Evolutionary conservation across 1,140 invertebrate genomes (phyloP), one percentile per base, ranked within the genome.

Genomic region (Coboldia fuscipes): DNA sequence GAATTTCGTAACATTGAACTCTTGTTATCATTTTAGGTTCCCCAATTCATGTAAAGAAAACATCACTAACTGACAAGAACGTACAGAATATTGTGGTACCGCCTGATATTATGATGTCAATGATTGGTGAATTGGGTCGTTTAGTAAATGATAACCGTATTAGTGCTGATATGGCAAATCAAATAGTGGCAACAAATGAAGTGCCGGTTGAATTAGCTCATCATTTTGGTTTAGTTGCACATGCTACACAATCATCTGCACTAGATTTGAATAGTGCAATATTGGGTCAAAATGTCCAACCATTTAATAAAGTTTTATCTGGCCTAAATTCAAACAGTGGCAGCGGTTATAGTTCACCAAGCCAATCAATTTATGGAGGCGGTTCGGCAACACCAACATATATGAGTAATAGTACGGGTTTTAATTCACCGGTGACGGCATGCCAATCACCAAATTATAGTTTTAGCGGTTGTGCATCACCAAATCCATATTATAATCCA

Each of bases 11-110:
- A n/a, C 6, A 29, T n/a, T 29, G 7, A 9, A 6, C 14, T 6
- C 6, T n/a, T 29, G 7, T 29, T 8, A 29, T 9, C 7, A n/a
- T 13, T 29, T 29, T 50, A 63, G 73, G 70, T 30, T 76, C 72
- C 8, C 73, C 73, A n/a, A 72, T 72, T 35, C 73, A 75, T 40
- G 43, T 45, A 14, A 52, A 52, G 26, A 47, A 44, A 0, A 41
- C 21, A 23, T 40, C 6, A 7, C 45, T 30, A 42, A 48, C 34
- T 35, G 46, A 23, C 35, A 41, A 0, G 26, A 50, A 39, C 41
- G 47, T 1, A 2, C 48, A 51, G 18, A 45, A 51, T 30, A 50
- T 54, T 20, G 53, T 53, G 32, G 42, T 55, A 26, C 51, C 52
- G 9, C 40, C 42, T 28, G 52, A 55, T 26, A 47, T 46, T 10